Base-by-base conservation (phyloP, 2,888 invertebrate species). In the Sialis lutaria region DNA sequence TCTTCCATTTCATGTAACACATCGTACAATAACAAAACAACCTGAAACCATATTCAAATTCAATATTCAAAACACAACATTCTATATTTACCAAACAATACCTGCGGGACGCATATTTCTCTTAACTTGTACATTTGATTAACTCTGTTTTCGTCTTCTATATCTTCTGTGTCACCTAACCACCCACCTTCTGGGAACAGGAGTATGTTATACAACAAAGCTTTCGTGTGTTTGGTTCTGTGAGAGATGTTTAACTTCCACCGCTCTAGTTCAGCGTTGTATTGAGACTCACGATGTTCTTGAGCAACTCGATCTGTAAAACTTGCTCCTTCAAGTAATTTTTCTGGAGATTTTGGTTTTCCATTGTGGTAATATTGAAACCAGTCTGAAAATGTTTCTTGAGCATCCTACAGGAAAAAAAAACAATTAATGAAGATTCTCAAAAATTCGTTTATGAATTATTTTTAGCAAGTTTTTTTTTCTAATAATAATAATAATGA, bases 341-440 rank as follows among this genome's bases (percentile, higher is more conserved):
- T 65, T 39, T 77, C 74, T 1, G 85, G 77, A 51, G 77, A 75
- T 47, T 73, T 71, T 0, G 93, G 95, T 61, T 81, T 80, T 1
- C 77, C 80, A 58, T 85, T 81, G 58, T 88, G 79, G 54, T 74
- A 86, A 57, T 86, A 79, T 53, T 82, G 77, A 54, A 86, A 86
- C 93, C 93, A 95, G 55, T 87, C 84, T 52, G 82, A 80, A 64
- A 91, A 93, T 6, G 83, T 79, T 63, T 92, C 89, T 50, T 89
- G 73, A 4, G 88, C 90, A 57, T 86, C 82, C 33, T 33, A 44
- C 22, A 22, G 22, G 22, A 22, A 22, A 22, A 22, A 22, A 22
- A 22, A 22, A 22, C 22, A 22, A 22, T n/a, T n/a, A n/a, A n/a
- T n/a, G n/a, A n/a, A n/a, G n/a, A n/a, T n/a, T n/a, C n/a, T n/a